These are phyloP conservation scores for Acanthochromis polyacanthus DNA, from an alignment of 2,113 vertebrate genomes.

Conservation along the genomic window DNA sequence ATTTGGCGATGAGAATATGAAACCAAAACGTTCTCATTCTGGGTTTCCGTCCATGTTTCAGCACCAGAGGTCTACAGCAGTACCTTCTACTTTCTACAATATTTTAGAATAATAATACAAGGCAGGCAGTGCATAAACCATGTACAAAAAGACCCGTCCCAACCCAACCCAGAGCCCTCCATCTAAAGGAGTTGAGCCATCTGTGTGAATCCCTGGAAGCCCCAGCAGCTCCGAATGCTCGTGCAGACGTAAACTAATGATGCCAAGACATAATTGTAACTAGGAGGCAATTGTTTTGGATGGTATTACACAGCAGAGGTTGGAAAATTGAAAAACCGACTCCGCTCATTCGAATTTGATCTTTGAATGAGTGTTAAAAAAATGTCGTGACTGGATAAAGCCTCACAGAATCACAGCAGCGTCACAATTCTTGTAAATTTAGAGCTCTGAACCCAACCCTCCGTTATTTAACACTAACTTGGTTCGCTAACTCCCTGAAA, in stretches of 20 bases:
- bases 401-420: slow-evolving; percentile 40
- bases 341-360: slow-evolving; percentile 20
- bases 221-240: slow-evolving; percentile 35
- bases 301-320: slow-evolving; percentile 39
- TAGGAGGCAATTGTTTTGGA: slow-evolving; percentile 36
- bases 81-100: slow-evolving; percentile 85
- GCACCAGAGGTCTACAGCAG: slow-evolving; percentile 79
- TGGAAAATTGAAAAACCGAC: slow-evolving; percentile 22
- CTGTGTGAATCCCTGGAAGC: slow-evolving; percentile 63
- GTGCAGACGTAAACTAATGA: slow-evolving; percentile 50
- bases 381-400: slow-evolving; percentile 19
- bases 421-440: slow-evolving; percentile 42
- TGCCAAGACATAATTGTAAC: slow-evolving; percentile 35
- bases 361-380: slow-evolving; percentile 16
- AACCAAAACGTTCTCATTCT: not conserved
- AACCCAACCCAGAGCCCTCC: slow-evolving; percentile 68
- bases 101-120: slow-evolving; percentile 85
- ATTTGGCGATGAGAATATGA: not conserved
- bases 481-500: slow-evolving; percentile 88
- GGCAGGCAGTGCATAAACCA: slow-evolving; percentile 91
- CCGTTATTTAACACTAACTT: slow-evolving; percentile 82
- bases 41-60: slow-evolving; percentile 71
- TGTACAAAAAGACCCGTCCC: slow-evolving; percentile 82
- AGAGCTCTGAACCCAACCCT: slow-evolving; percentile 67
- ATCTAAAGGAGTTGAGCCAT: slow-evolving; percentile 47